A percentile compares a stretch with the other conserved stretches of the same genome.
Conservation (phyloP, 2,888 invertebrate species). For the Conistra vaccinii region DNA sequence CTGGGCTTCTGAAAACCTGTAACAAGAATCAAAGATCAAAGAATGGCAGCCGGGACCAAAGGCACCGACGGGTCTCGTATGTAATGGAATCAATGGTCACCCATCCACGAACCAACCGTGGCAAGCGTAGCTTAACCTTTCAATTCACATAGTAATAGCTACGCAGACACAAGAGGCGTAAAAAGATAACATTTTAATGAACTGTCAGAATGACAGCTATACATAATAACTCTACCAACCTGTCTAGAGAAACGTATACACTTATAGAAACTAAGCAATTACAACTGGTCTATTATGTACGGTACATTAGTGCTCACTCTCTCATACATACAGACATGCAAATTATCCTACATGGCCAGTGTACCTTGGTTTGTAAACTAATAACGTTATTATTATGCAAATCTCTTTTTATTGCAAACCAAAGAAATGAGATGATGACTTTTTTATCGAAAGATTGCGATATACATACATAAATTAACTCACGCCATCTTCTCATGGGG, state of each 20-base stretch:
- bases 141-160: no score
- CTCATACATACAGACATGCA: conserved; percentile 57
- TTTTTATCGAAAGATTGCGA: not conserved
- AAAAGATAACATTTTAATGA: not conserved
- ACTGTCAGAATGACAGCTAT: conserved; percentile 5
- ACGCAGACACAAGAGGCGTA: not conserved
- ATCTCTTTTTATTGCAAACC: conserved; percentile 19
- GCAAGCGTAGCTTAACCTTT: no score
- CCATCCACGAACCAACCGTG: no score
- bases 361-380: conserved; percentile 58
- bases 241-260: conserved; percentile 30
- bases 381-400: conserved; percentile 33
- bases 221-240: not conserved
- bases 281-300: conserved; percentile 53
- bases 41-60: no score
- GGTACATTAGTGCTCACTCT: conserved; percentile 44
- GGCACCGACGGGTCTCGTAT: no score
- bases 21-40: no score
- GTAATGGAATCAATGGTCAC: no score
- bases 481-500: not conserved
- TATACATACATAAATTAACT: not conserved
- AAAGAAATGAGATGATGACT: not conserved
- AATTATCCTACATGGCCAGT: conserved; percentile 67
- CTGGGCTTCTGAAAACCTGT: no score
- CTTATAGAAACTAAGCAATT: conserved; percentile 59